Evolutionary conservation across 2,113 vertebrate species (phyloP).

Genomic region (Megaptera novaeangliae): DNA sequence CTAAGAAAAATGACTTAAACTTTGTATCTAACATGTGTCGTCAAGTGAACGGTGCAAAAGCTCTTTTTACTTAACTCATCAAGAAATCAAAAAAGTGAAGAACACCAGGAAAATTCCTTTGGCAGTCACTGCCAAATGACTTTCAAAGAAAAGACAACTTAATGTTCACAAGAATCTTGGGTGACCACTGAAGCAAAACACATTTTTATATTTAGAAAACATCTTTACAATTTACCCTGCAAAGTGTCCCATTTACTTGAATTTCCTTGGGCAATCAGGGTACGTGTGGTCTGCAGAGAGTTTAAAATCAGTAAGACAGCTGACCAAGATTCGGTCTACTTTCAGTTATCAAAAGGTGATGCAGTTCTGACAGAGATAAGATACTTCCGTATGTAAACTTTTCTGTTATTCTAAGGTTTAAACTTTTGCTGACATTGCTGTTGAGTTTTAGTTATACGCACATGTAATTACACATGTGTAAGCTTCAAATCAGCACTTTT

Average conservation of each 20-base stretch:
- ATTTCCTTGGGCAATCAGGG: neutral
- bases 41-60: neutral
- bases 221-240: neutral
- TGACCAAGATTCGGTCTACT: neutral
- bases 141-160: neutral
- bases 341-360: neutral
- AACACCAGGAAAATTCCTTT: neutral
- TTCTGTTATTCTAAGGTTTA: neutral
- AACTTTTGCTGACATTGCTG: neutral
- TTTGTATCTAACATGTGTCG: neutral
- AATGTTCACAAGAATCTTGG: neutral
- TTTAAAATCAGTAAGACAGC: neutral
- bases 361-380: neutral
- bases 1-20: neutral
- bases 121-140: neutral
- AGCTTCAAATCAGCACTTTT: neutral
- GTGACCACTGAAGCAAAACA: neutral
- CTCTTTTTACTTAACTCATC: neutral
- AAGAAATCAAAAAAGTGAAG: neutral
- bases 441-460: neutral
- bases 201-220: neutral
- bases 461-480: neutral
- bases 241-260: neutral
- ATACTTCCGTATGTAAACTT: neutral
- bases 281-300: neutral